Percentiles rank a stretch among this genome's conserved stretches.
Evolutionary conservation across 1,140 invertebrate genomes (phyloP).

Genomic region (Meloidogyne hapla): DNA sequence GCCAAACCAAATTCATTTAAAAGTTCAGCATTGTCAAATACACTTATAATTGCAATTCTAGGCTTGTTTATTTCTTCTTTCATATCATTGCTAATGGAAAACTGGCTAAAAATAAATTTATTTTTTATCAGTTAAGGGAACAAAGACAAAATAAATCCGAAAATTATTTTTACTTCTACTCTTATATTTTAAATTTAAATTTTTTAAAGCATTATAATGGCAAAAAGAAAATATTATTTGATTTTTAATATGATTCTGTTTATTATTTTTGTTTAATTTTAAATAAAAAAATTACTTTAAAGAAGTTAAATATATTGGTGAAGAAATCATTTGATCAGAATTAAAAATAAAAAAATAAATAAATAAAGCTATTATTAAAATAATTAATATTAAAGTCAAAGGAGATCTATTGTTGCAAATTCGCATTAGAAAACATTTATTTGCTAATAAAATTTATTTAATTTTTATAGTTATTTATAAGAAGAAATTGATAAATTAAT

Average conservation of each 20-base stretch:
- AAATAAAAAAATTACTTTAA: background rate
- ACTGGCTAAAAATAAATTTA: background rate
- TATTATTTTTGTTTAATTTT: too few relatives aligned
- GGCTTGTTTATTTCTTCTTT: background rate
- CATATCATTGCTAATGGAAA: background rate
- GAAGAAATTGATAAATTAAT: too few relatives aligned
- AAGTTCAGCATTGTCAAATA: background rate
- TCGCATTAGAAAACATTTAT: background rate
- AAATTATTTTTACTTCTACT: too few relatives aligned
- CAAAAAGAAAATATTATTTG: too few relatives aligned
- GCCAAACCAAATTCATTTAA: slow-evolving; percentile 13
- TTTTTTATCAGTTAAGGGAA: too few relatives aligned
- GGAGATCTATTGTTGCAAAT: background rate
- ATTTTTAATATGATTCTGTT: too few relatives aligned
- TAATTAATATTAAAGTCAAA: background rate
- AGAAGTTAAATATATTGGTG: background rate
- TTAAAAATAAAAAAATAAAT: slow-evolving; percentile 8
- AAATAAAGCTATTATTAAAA: background rate
- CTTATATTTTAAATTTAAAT: too few relatives aligned
- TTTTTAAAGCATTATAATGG: too few relatives aligned
- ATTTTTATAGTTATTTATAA: too few relatives aligned
- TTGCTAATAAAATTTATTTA: background rate
- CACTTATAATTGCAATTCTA: background rate
- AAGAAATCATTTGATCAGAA: background rate
- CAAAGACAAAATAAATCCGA: too few relatives aligned